Percentiles rank a stretch among this genome's conserved stretches.
Conservation (phyloP, 2,797 vertebrate genomes). For the Coccyzus lansbergi region DNA sequence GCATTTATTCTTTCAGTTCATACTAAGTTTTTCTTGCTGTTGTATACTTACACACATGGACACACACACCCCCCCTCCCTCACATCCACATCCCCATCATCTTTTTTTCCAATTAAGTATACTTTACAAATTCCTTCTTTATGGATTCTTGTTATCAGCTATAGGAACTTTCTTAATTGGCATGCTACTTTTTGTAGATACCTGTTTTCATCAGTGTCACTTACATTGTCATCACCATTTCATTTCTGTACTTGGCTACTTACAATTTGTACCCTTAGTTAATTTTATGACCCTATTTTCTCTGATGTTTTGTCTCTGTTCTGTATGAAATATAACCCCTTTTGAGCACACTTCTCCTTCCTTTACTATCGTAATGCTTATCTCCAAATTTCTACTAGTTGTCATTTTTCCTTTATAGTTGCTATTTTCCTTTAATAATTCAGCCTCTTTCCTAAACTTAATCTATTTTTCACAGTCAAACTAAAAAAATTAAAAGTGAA, state of each 20-base stretch:
- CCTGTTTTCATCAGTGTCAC: neutral
- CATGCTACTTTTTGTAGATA: neutral
- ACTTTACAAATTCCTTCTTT: neutral
- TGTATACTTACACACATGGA: neutral
- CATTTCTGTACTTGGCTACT: neutral
- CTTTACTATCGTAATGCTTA: neutral
- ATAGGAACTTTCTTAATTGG: neutral
- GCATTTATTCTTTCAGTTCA: neutral
- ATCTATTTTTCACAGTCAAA: neutral
- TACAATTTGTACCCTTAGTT: neutral
- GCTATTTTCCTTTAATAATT: neutral
- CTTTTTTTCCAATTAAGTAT: neutral
- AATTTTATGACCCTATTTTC: neutral
- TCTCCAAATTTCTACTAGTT: neutral
- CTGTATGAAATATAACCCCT: neutral
- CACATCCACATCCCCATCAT: too few relatives aligned
- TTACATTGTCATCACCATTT: neutral
- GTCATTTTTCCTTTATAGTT: neutral
- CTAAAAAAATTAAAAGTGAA: neutral
- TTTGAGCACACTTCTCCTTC: neutral
- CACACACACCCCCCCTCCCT: too few relatives aligned
- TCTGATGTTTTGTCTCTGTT: neutral
- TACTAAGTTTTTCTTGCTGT: neutral
- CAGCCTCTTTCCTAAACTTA: neutral
- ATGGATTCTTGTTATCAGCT: neutral